These are phyloP conservation scores for Melieria crassipennis DNA, from an alignment of 2,888 invertebrate species.

Conservation along the genomic window DNA sequence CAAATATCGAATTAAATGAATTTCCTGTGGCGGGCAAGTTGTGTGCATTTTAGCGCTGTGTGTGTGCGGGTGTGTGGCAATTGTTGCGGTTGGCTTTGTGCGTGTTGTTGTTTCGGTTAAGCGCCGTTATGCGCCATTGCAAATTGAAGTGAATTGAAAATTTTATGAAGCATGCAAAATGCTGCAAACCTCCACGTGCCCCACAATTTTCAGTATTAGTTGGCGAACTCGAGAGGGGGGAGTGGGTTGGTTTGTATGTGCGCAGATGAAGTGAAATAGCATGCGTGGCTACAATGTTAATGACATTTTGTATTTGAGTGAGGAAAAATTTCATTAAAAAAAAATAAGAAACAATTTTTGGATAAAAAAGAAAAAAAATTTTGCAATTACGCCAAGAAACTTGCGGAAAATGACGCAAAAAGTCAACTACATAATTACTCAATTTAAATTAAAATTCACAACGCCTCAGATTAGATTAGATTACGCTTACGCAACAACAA, in stretches of 20 bases:
- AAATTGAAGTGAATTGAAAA: too few species aligned
- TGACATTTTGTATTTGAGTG: too few species aligned
- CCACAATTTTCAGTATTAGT: too few species aligned
- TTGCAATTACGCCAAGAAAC: conserved; percentile 34
- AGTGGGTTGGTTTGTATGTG: too few species aligned
- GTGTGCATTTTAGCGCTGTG: conserved; percentile 3
- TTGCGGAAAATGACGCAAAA: conserved; percentile 41
- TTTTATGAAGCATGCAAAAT: too few species aligned
- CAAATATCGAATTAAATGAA: conserved; percentile 19
- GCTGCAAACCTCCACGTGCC: too few species aligned
- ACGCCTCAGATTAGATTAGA: conserved; percentile 54
- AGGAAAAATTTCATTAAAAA: neutral
- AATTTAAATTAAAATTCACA: conserved; percentile 60
- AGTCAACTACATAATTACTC: conserved; percentile 58
- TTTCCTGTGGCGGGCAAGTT: conserved; percentile 5
- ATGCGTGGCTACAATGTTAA: too few species aligned
- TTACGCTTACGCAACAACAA: conserved; percentile 59
- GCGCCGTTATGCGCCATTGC: neutral
- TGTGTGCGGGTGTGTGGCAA: too few species aligned
- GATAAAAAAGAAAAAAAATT: conserved; percentile 12
- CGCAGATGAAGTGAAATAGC: too few species aligned
- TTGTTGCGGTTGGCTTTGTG: neutral
- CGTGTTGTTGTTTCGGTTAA: neutral
- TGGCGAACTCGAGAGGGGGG: too few species aligned
- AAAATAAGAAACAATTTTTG: conserved; percentile 8